Conservation (phyloP, 2,113 vertebrate species). For the Silurus glanis region DNA sequence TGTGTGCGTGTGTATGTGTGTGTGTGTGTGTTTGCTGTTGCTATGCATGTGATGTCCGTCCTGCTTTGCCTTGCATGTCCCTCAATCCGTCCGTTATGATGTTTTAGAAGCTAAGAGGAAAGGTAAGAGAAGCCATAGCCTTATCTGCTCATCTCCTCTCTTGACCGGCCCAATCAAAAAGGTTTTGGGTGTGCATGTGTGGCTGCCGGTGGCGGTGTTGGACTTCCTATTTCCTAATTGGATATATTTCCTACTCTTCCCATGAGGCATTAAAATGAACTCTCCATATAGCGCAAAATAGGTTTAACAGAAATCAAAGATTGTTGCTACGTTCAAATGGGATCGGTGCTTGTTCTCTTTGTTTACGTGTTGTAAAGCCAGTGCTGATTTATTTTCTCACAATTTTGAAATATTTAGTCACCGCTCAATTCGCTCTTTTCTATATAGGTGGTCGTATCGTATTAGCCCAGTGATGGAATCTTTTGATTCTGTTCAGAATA, state of each 20-base stretch:
- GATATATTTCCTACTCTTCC: not conserved
- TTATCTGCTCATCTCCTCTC: not conserved
- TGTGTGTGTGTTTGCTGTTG: slow-evolving; percentile 14
- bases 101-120: slow-evolving; percentile 50
- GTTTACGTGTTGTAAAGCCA: not conserved
- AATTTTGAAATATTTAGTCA: not conserved
- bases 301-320: not conserved
- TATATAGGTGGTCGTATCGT: too few species aligned
- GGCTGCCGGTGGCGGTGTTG: slow-evolving; percentile 8
- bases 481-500: too few species aligned
- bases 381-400: not conserved
- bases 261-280: not conserved
- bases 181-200: not conserved
- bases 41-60: slow-evolving; percentile 23
- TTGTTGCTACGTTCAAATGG: not conserved
- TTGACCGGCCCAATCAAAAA: not conserved
- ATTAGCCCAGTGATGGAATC: too few species aligned
- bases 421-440: too few species aligned
- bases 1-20: slow-evolving; percentile 31
- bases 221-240: not conserved
- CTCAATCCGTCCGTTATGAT: slow-evolving; percentile 40
- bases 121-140: slow-evolving; percentile 47
- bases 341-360: too few species aligned
- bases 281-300: not conserved
- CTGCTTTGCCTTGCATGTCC: slow-evolving; percentile 41